phyloP scores from a whole-genome alignment of 2,113 vertebrate genomes.

The Opisthocomus hoazin region DNA sequence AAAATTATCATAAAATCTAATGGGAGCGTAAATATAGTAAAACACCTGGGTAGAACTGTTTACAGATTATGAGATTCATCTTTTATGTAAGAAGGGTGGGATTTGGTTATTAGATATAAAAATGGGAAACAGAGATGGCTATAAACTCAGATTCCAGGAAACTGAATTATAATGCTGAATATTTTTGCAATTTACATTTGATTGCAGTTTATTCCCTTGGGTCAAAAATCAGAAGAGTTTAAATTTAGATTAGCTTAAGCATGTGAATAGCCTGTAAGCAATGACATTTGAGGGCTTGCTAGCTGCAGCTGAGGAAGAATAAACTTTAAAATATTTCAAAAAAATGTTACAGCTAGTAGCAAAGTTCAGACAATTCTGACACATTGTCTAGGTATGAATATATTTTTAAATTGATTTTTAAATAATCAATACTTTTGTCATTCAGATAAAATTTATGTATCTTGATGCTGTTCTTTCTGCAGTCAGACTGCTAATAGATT shows the following conservation, averaged over 20 bases:
- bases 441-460: background rate
- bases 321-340: background rate
- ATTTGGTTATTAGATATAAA: background rate
- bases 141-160: background rate
- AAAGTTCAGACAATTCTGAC: background rate
- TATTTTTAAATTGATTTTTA: background rate
- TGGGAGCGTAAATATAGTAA: background rate
- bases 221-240: constrained; percentile 45
- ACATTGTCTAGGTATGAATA: background rate
- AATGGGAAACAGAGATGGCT: constrained; percentile 2
- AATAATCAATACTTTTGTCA: background rate
- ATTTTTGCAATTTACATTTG: constrained; percentile 52
- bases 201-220: constrained; percentile 28
- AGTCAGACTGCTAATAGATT: background rate
- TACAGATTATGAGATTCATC: background rate
- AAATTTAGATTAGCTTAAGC: constrained; percentile 9
- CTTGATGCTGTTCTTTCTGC: background rate
- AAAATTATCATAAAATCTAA: constrained; percentile 10
- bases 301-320: background rate
- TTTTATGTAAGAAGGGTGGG: background rate
- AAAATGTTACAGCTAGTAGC: background rate
- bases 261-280: constrained; percentile 2
- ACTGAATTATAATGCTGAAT: constrained; percentile 19
- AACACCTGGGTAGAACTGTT: background rate
- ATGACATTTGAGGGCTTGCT: background rate